Base-by-base conservation (phyloP, 1,140 invertebrate species). In the Aporrectodea caliginosa region DNA sequence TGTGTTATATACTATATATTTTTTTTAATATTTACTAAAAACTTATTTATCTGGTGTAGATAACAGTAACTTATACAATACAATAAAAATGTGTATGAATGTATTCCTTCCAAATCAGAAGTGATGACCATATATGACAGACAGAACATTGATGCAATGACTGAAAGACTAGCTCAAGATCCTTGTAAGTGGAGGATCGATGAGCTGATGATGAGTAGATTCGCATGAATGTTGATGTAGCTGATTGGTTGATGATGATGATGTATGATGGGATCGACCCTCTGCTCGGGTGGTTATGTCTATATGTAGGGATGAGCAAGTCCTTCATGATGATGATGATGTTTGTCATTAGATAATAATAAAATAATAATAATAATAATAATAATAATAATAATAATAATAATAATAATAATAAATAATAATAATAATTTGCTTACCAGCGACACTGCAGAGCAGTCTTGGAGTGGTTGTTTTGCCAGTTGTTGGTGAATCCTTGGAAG, bases 401-500 rank as follows among this genome's bases (percentile, higher is more conserved):
- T 69, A 69, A 69, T 69, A 2, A n/a, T 31, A 31, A 74, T 30
- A 16, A 74, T 1, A 31, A 27, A 29, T 73, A 1, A 74, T 31
- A 74, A 74, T 2, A 33, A 0, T 16, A 1, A 1, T 6, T 2
- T 2, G 32, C 73, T 34, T 27, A 74, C 73, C 73, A 58, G 77
- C 34, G 32, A 80, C 76, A 27, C 79, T 80, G 35, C 79, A 80
- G 1, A 80, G 58, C 27, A 80, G 31, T 43, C 79, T 33, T 27
- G 76, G 34, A 58, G 27, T 78, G 6, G 76, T 34, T 16, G 31
- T 68, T 1, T 35, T n/a, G 22, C 68, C 74, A 1, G 31, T 79
- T 76, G 27, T 22, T 69, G 43, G 6, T 12, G 43, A 58, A 58
- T 32, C 58, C 16, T 34, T 94, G 79, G 95, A 93, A 27, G 95